A percentile compares a stretch with the other conserved stretches of the same genome.
Conservation (phyloP, 2,888 invertebrate species). For the Tortricodes alternella region DNA sequence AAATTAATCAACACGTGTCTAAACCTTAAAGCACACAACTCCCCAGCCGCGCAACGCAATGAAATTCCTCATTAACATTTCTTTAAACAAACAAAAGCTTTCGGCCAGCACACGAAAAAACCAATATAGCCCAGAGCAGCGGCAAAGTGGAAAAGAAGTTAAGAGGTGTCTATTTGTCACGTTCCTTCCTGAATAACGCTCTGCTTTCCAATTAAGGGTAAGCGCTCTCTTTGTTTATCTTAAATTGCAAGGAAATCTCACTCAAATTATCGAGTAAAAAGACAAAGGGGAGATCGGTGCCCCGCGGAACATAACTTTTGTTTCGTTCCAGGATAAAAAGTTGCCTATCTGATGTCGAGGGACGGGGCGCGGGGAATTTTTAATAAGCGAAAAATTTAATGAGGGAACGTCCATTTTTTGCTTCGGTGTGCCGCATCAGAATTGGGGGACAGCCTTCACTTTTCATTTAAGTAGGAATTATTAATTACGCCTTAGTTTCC, state of each 20-base stretch:
- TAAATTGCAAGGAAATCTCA: constrained; percentile 83
- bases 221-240: constrained; percentile 83
- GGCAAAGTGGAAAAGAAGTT: constrained; percentile 81
- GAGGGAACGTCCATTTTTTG: constrained; percentile 68
- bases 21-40: constrained; percentile 32
- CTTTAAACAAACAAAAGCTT: constrained; percentile 75
- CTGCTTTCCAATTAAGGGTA: constrained; percentile 83
- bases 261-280: constrained; percentile 81
- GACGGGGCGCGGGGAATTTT: constrained; percentile 78
- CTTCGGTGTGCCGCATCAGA: constrained; percentile 66
- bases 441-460: constrained; percentile 52
- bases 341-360: constrained; percentile 70
- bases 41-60: constrained; percentile 37
- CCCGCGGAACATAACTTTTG: constrained; percentile 75
- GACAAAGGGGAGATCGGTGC: constrained; percentile 74
- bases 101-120: constrained; percentile 67
- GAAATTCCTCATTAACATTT: constrained; percentile 68
- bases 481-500: constrained; percentile 42
- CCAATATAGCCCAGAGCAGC: constrained; percentile 75
- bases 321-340: constrained; percentile 75
- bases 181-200: constrained; percentile 80
- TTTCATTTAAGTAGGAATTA: constrained; percentile 47
- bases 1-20: constrained; percentile 22
- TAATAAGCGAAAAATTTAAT: constrained; percentile 83
- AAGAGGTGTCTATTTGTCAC: constrained; percentile 84